These are phyloP conservation scores for Epinephelus awoara DNA, from an alignment of 2,797 vertebrate species.

Conservation along the genomic window DNA sequence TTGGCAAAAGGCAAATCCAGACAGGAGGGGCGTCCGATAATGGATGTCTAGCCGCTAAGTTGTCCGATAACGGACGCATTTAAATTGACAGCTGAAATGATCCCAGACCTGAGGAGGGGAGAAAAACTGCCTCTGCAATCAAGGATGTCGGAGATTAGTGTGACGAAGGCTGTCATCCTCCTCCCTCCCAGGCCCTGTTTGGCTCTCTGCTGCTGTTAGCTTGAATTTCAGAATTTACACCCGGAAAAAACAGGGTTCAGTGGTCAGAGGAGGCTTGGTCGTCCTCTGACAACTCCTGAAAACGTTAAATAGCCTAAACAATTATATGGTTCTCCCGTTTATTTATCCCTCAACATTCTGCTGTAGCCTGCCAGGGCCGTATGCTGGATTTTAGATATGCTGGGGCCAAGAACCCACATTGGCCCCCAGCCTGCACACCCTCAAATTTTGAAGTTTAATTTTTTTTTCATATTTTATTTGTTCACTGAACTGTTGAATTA, in stretches of 20 bases:
- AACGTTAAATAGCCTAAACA: background rate
- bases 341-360: too few species aligned
- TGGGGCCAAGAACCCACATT: background rate
- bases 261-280: background rate
- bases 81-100: constrained; percentile 69
- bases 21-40: constrained; percentile 51
- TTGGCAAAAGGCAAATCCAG: constrained; percentile 15
- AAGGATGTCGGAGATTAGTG: constrained; percentile 65
- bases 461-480: background rate
- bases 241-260: constrained; percentile 23
- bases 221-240: constrained; percentile 81
- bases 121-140: constrained; percentile 45
- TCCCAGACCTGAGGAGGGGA: constrained; percentile 48
- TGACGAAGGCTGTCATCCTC: constrained; percentile 64
- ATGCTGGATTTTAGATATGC: background rate
- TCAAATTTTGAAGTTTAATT: background rate
- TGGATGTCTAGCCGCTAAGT: constrained; percentile 60
- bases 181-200: constrained; percentile 78
- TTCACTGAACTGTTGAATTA: background rate
- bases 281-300: background rate
- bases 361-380: background rate
- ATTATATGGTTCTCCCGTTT: too few species aligned
- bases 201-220: constrained; percentile 87
- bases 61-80: constrained; percentile 65
- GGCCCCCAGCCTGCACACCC: background rate